Evolutionary conservation across 1,140 invertebrate species (phyloP), one percentile per base, ranked within the genome.

Genomic region (Kradibia gibbosae): DNA sequence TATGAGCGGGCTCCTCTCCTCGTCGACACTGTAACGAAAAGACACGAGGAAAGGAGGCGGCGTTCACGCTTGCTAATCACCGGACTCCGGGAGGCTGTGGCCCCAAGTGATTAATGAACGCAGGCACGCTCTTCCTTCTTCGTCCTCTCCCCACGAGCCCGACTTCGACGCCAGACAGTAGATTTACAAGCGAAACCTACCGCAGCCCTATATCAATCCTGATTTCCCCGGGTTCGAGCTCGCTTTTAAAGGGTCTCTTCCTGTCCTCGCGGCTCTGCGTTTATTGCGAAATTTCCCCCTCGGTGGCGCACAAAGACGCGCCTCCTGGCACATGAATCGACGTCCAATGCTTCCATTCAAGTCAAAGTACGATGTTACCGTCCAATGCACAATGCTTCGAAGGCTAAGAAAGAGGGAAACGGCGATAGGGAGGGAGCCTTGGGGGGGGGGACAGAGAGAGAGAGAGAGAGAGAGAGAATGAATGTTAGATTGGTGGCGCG

Each of bases 191-290:
- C 83, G 22, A 28, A 87, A 88, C 85, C 87, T 87, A 88, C 87
- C 86, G 87, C 86, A 88, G 86, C 81, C 83, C 85, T 84, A 84
- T 85, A 87, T 88, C 87, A 86, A 88, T 88, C 85, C 85, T 86
- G 81, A 85, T 86, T 88, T 88, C 84, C 84, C 86, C 81, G 83
- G 81, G 80, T 83, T 82, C 81, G 81, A 78, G 45, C 78, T 62
- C 36, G 36, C 39, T 74, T 10, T 60, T 75, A 39, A 60, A 75
- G 73, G 45, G 13, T 39, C 50, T 55, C 25, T 22, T n/a, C 31
- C 50, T 72, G 50, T 31, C 10, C 60, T 25, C 42, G 22, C 17
- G 28, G 53, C 79, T 28, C 36, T 31, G n/a, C 25, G 7, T 42
- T 70, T 70, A 22, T 70, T 70, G 65, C 20, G 39, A 70, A 70